phyloP scores from a whole-genome alignment of 2,113 vertebrate genomes.

The Nettapus auritus region DNA sequence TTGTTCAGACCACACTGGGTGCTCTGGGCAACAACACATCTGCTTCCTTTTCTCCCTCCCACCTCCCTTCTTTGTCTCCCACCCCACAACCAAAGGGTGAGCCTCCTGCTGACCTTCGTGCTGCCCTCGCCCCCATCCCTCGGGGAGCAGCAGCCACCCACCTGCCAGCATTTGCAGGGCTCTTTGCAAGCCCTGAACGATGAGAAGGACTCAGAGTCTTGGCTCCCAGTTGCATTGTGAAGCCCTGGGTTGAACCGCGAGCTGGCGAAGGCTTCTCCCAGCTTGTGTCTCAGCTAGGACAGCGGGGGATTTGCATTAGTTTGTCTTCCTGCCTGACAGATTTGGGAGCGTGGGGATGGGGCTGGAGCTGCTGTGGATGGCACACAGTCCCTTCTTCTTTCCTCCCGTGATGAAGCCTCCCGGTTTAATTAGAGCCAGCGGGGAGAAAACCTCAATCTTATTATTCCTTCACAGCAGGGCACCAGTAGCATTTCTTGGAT shows the following conservation, averaged over 20 bases:
- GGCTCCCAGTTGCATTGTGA: fast-evolving
- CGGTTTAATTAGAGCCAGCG: conserved; percentile 37
- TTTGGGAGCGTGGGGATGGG: background rate
- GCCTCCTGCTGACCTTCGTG: background rate
- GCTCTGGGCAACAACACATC: fast-evolving
- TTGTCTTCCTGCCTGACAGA: background rate
- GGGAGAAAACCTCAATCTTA: background rate
- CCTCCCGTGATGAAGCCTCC: background rate
- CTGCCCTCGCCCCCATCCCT: background rate
- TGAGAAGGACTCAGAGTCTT: background rate
- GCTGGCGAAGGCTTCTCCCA: fast-evolving
- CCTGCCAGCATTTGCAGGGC: background rate
- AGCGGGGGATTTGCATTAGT: fast-evolving
- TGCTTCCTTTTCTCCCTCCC: background rate
- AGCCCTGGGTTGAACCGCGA: background rate
- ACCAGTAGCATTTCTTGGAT: background rate
- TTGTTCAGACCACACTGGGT: background rate
- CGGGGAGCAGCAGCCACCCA: background rate
- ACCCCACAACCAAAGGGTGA: background rate
- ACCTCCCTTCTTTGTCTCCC: background rate
- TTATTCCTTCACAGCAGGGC: conserved; percentile 34
- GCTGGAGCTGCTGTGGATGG: background rate
- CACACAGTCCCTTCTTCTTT: background rate
- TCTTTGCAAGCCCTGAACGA: background rate
- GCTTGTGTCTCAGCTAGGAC: fast-evolving